Base-by-base conservation (phyloP, 2,797 vertebrate species). In the Sebastes dallii region DNA sequence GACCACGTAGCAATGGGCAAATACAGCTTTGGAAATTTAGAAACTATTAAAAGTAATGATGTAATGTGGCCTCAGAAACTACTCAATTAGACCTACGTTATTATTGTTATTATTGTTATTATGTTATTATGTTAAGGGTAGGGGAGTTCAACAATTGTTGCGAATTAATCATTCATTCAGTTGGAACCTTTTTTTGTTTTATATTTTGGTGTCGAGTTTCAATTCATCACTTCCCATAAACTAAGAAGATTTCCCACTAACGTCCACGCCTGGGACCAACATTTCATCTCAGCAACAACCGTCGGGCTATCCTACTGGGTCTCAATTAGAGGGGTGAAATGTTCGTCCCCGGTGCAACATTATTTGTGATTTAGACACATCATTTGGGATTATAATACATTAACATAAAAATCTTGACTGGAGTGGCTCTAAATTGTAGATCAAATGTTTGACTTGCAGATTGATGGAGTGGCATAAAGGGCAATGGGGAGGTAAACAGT, bases 401-500 rank as follows among this genome's bases (percentile, higher is more conserved):
- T 62, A 82, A 75, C 74, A 76, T 71, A 80, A 72, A 78, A 82
- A 78, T 75, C 29, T 52, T 60, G 75, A 86, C 70, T 46, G 73
- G 56, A 66, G 61, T 52, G 81, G 52, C 66, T 89, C 1, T 86
- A 88, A 88, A 87, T 46, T 62, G 39, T 69, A 69, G 61, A 86
- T 88, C 81, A 86, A 80, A 88, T 78, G 65, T 66, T 85, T 83
- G 77, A 82, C 83, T 69, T 77, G 59, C 50, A 83, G 84, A 93
- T 88, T 91, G 89, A 92, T 90, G 80, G 85, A 86, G 82, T 89
- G 88, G 69, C 86, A 84, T 87, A 78, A 90, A 87, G 87, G 58
- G 66, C 81, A 81, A 52, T 72, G 68, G 82, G 80, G 79, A 88
- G 66, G 83, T 39, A 88, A 91, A 87, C 80, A 73, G 83, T 75